Percentiles rank a stretch among this genome's conserved stretches.
Conservation (phyloP, 2,797 vertebrate species). For the Falco berigora region DNA sequence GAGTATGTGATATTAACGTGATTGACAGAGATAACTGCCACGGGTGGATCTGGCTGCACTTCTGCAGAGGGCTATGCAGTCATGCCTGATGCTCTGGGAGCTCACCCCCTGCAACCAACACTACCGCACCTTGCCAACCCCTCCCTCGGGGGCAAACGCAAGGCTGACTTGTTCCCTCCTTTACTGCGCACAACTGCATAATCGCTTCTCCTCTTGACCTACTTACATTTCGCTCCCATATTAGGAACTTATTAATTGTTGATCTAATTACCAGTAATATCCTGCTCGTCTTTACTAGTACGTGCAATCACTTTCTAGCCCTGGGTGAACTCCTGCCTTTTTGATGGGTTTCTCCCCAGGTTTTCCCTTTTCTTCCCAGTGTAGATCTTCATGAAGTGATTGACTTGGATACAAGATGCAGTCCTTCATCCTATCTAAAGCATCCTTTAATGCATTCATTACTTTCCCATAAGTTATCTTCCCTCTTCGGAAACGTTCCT, state of each 20-base stretch:
- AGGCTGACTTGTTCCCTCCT: not conserved
- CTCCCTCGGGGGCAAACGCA: not conserved
- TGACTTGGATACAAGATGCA: not conserved
- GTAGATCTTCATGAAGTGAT: not conserved
- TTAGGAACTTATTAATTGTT: not conserved
- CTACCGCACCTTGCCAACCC: not conserved
- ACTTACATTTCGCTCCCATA: not conserved
- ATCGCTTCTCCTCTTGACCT: not conserved
- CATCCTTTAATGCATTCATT: not conserved
- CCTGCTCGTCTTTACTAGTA: not conserved
- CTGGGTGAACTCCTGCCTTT: not conserved
- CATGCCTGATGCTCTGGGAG: not conserved
- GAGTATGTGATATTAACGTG: fast-evolving
- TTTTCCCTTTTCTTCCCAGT: not conserved
- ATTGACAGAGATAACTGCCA: not conserved
- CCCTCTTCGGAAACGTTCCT: not conserved
- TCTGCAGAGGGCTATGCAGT: not conserved
- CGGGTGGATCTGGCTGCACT: not conserved
- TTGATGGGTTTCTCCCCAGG: not conserved
- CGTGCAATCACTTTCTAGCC: not conserved
- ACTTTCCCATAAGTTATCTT: not conserved
- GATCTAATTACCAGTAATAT: not conserved
- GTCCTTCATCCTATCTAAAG: not conserved
- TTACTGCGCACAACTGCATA: not conserved
- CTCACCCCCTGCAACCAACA: not conserved